Conservation (phyloP, 2,113 vertebrate species). For the Tragelaphus strepsiceros region DNA sequence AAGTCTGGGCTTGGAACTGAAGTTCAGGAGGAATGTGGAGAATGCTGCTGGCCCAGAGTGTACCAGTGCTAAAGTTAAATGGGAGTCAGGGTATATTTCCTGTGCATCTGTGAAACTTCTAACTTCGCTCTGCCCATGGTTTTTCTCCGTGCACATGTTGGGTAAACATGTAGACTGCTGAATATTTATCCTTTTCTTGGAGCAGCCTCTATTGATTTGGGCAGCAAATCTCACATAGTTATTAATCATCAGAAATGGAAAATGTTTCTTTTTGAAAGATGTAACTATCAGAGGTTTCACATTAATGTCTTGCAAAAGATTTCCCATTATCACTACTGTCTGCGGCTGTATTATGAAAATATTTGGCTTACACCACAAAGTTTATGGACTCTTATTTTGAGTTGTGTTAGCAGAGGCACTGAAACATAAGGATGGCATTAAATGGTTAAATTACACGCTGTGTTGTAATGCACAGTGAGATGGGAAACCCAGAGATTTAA, state of each 20-base stretch:
- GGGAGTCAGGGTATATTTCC: neutral
- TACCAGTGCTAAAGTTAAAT: neutral
- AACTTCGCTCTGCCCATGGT: neutral
- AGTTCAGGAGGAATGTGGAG: constrained; percentile 33
- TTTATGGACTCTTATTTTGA: neutral
- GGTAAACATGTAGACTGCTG: neutral
- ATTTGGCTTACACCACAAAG: constrained; percentile 39
- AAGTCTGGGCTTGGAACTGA: constrained; percentile 16
- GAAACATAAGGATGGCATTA: neutral
- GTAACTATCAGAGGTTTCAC: constrained; percentile 55
- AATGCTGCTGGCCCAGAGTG: constrained; percentile 39
- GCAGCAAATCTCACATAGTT: constrained; percentile 1
- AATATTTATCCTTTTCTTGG: neutral
- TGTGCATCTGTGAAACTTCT: neutral
- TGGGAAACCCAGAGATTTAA: constrained; percentile 66
- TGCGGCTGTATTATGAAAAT: constrained; percentile 39
- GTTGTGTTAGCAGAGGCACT: neutral
- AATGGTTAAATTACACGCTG: constrained; percentile 36
- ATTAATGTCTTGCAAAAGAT: constrained; percentile 15
- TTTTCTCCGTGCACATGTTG: neutral
- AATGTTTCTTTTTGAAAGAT: constrained; percentile 57
- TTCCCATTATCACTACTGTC: constrained; percentile 39
- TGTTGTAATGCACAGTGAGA: constrained; percentile 71
- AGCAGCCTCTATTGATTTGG: neutral
- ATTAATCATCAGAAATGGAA: constrained; percentile 56